These are phyloP conservation scores for Auanema sp. DNA, from an alignment of 2,888 invertebrate genomes.

Conservation along the genomic window DNA sequence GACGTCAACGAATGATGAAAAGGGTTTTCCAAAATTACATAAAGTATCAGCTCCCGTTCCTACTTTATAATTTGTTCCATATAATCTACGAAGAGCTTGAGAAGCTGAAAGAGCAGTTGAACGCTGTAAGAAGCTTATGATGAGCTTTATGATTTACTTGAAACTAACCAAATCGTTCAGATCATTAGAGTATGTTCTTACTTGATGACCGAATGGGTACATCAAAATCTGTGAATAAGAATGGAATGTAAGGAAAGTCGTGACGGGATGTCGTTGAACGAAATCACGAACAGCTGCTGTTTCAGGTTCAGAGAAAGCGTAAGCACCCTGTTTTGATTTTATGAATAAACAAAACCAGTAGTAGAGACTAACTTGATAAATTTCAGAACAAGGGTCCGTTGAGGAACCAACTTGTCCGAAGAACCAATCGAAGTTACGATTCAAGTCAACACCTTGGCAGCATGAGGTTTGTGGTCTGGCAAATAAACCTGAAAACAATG, in stretches of 20 bases:
- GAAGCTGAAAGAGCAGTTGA: slow-evolving; percentile 57
- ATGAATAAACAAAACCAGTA: neutral
- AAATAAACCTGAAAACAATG: slow-evolving; percentile 50
- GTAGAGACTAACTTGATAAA: slow-evolving; percentile 47
- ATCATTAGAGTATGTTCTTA: slow-evolving; percentile 59
- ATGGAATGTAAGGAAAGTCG: slow-evolving; percentile 63
- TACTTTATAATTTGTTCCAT: slow-evolving; percentile 62
- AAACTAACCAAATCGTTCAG: slow-evolving; percentile 51
- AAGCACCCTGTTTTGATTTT: slow-evolving; percentile 45
- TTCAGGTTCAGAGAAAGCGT: slow-evolving; percentile 63
- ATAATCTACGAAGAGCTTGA: slow-evolving; percentile 53
- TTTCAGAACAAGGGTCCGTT: slow-evolving; percentile 62
- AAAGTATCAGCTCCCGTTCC: slow-evolving; percentile 64
- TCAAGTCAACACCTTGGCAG: slow-evolving; percentile 63
- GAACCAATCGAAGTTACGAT: slow-evolving; percentile 64
- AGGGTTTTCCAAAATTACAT: slow-evolving; percentile 27
- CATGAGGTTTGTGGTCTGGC: slow-evolving; percentile 57
- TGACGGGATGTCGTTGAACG: slow-evolving; percentile 49
- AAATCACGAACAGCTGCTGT: slow-evolving; percentile 61
- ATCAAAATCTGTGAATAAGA: slow-evolving; percentile 61
- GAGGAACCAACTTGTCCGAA: slow-evolving; percentile 62
- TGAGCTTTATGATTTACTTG: neutral
- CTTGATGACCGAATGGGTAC: slow-evolving; percentile 64
- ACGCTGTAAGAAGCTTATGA: slow-evolving; percentile 41
- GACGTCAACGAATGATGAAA: neutral